Evolutionary conservation across 2,797 vertebrate species (phyloP).

Genomic region (Urocyon cinereoargenteus): DNA sequence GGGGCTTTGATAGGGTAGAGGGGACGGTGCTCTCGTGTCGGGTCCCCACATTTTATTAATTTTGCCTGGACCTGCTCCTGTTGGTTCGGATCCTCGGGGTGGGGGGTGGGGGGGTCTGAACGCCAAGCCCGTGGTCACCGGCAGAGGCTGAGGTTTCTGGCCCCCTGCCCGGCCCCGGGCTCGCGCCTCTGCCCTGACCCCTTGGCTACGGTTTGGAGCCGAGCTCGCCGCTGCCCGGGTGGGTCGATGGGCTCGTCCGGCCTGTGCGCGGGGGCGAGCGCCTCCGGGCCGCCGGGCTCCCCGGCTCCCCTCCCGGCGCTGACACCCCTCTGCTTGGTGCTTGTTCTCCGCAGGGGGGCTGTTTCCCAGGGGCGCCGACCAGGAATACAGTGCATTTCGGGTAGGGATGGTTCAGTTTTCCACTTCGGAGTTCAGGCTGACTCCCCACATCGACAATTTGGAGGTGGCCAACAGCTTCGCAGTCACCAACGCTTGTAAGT

Average conservation of each 20-base stretch:
- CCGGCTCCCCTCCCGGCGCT: conserved; percentile 39
- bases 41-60: conserved; percentile 39
- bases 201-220: not conserved
- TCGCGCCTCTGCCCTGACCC: conserved; percentile 8
- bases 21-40: not conserved
- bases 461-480: conserved; percentile 99
- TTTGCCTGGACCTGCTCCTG: conserved; percentile 23
- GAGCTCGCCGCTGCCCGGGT: not conserved
- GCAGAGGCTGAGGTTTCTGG: not conserved
- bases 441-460: conserved; percentile 99
- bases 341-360: conserved; percentile 93
- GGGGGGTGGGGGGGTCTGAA: not conserved
- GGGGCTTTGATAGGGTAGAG: conserved; percentile 38
- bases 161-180: not conserved
- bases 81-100: conserved; percentile 8
- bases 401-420: conserved; percentile 98
- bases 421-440: conserved; percentile 97
- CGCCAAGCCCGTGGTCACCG: not conserved
- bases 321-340: conserved; percentile 73
- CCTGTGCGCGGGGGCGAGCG: not conserved
- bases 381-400: conserved; percentile 99
- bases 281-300: not conserved
- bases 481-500: conserved; percentile 99
- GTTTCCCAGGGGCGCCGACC: conserved; percentile 98
- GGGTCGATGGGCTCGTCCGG: not conserved